phyloP scores from a whole-genome alignment of 1,140 invertebrate genomes.

The Cotesia typhae region DNA sequence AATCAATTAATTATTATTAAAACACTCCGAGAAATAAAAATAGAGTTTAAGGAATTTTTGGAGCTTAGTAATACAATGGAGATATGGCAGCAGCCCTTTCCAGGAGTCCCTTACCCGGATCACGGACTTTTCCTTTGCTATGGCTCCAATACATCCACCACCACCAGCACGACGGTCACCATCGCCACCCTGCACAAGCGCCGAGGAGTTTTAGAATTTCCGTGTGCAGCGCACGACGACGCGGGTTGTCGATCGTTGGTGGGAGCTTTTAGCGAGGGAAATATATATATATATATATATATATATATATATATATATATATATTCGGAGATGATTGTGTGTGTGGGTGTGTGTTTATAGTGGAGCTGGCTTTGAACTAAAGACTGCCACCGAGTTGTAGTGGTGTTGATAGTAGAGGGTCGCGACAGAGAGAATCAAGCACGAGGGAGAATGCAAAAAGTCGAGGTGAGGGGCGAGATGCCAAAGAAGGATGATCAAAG shows the following conservation, averaged over 20 bases:
- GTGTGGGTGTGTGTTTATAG: neutral
- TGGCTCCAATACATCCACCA: slow-evolving; percentile 42
- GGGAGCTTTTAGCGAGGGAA: slow-evolving; percentile 25
- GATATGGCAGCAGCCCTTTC: slow-evolving; percentile 50
- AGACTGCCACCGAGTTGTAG: no score
- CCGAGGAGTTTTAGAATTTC: slow-evolving; percentile 43
- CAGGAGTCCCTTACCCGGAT: slow-evolving; percentile 54
- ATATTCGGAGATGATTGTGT: neutral
- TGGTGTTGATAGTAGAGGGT: slow-evolving; percentile 1
- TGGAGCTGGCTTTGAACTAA: no score
- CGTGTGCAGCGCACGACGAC: slow-evolving; percentile 31
- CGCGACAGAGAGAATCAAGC: neutral
- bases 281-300: slow-evolving; percentile 17
- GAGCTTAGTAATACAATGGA: neutral
- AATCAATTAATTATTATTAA: no score
- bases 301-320: slow-evolving; percentile 12
- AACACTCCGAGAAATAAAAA: no score
- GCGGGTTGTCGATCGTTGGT: slow-evolving; percentile 39
- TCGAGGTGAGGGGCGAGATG: neutral
- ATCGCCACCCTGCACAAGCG: slow-evolving; percentile 51
- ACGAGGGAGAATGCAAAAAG: neutral
- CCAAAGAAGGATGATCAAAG: neutral
- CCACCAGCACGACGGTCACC: no score
- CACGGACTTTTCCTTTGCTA: slow-evolving; percentile 54
- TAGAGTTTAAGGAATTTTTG: no score